Base-by-base conservation (phyloP, 2,888 invertebrate species). In the Cephus nigrinus region DNA sequence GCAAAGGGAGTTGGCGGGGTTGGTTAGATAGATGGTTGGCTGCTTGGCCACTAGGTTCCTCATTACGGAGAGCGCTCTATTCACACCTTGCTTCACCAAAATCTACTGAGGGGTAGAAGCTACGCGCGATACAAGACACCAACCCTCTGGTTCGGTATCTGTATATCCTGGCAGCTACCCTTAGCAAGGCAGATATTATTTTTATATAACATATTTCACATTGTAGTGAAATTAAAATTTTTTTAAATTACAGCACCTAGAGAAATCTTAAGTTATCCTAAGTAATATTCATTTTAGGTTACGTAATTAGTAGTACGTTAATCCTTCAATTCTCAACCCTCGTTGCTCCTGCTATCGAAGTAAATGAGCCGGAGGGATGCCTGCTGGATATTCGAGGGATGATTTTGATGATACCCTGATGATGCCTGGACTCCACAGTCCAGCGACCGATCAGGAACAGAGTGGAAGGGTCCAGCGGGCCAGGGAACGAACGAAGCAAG, bases 11-110 rank as follows among this genome's bases (percentile, higher is more conserved):
- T 68, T 71, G 78, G 36, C 83, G 83, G 83, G 83, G 82, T 83
- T 83, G 85, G 81, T 82, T 85, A 80, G 84, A 83, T 81, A 82
- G 81, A 83, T 85, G 83, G 87, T 84, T 88, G 85, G 85, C 83
- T 86, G 86, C 86, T 85, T 86, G 83, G 83, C 82, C 81, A 83
- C 82, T 85, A 81, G 85, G 84, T 84, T 88, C 86, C 88, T 89
- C 88, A 88, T 88, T 88, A 88, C 82, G 82, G 84, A 82, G 85
- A 87, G 85, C 84, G 85, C 68, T 87, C 87, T 87, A 86, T 88
- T 88, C 87, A 88, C 88, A 87, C 87, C 86, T 84, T 79, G 80
- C 82, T 81, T 83, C 82, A 78, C 76, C 79, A 76, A 80, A 79
- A 79, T 79, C 79, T 83, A 86, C 80, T 77, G 84, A 86, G 23